Evolutionary conservation across 2,888 invertebrate genomes (phyloP), one percentile per base, ranked within the genome.

Genomic region (Agelastica alni): DNA sequence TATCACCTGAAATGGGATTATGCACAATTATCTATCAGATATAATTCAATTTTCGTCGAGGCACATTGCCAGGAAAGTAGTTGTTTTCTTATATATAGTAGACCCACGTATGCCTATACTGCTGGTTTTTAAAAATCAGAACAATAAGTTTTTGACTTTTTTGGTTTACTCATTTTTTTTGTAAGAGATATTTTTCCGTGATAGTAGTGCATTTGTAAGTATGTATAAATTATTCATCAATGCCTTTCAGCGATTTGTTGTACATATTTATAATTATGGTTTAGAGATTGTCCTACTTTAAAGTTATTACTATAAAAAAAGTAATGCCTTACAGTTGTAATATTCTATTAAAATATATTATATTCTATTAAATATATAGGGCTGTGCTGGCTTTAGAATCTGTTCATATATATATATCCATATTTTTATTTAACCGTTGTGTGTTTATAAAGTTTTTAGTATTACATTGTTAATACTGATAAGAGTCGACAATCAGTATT

Each of bases 361-460:
- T 54, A 47, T 64, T 61, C 53, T 59, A 59, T 58, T 59, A 53
- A 42, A 49, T 41, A 52, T 56, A 58, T 58, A 61, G 61, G 68
- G 68, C 68, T 68, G 68, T 68, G 68, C 63, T 59, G 65, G 65
- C 65, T 66, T 65, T 55, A 59, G 51, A 45, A 56, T 48, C 47
- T 55, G 53, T 56, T 53, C 51, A 42, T 58, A 41, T 51, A 46
- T 49, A 51, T 48, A 30, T 51, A 46, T 59, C 51, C 53, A 52
- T 20, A 10, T 56, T 39, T 42, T 53, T 41, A 32, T 34, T 53
- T 51, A 26, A 36, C 13, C 43, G 36, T 48, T 55, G 34, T 60
- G 18, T 37, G 10, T 12, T 32, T 3, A 13, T 14, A 10, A 7
- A 3, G 6, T 5, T 12, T 32, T 32, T 12, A n/a, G n/a, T n/a